phyloP scores from a whole-genome alignment of 2,888 invertebrate species.

The Noctua fimbriata region DNA sequence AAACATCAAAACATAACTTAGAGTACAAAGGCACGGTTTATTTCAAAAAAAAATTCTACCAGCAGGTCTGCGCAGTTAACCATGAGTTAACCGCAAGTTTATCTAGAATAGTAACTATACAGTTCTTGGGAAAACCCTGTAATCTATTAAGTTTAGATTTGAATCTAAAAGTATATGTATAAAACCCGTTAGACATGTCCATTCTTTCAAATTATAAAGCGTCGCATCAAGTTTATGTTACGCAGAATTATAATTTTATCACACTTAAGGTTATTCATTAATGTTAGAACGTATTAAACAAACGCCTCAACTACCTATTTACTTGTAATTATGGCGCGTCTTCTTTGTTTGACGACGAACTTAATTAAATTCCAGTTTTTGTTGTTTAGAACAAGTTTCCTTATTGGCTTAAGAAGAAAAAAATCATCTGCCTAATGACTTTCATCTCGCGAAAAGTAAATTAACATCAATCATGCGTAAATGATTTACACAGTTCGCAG shows the following conservation, averaged over 20 bases:
- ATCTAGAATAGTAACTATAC: not conserved
- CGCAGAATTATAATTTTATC: constrained; percentile 20
- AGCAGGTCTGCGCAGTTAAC: not conserved
- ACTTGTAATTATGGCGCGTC: constrained; percentile 15
- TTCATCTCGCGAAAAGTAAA: constrained; percentile 45
- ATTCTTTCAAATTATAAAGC: constrained; percentile 6
- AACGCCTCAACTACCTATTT: not conserved
- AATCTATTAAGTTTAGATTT: constrained; percentile 1
- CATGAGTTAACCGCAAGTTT: not conserved
- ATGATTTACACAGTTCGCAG: constrained; percentile 13
- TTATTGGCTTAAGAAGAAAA: constrained; percentile 41
- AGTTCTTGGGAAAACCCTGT: constrained; percentile 1
- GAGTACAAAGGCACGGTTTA: too few species aligned
- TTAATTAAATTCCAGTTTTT: constrained; percentile 46
- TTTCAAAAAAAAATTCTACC: too few species aligned
- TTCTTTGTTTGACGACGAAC: constrained; percentile 38
- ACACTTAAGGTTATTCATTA: not conserved
- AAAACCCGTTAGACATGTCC: not conserved
- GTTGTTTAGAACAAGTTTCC: constrained; percentile 47
- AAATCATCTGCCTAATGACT: constrained; percentile 40
- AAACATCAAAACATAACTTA: too few species aligned
- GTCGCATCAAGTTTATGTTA: not conserved
- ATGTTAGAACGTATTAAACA: constrained; percentile 2
- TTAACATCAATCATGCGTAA: constrained; percentile 18
- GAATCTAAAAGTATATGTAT: not conserved